Evolutionary conservation across 2,113 vertebrate genomes (phyloP), one percentile per base, ranked within the genome.

Genomic region (Notarius lentiginosus): DNA sequence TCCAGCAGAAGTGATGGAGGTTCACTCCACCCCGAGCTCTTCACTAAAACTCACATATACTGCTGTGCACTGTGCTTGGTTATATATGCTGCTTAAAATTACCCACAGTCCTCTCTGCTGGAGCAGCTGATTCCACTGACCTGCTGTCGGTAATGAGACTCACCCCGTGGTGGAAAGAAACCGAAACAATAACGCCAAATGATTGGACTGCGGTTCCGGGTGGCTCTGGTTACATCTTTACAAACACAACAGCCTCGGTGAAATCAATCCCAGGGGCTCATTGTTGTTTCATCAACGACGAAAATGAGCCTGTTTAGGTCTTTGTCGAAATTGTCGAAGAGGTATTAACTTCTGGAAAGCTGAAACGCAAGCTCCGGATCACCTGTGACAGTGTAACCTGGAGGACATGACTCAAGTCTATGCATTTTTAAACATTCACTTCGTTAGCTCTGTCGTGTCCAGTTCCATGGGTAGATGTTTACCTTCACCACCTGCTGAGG

Each of bases 141-240:
- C 97, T 96, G 96, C 97, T 97, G 97, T 94, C 95, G 94, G 94
- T 94, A 95, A 97, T 95, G 92, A 93, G 89, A 87, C 91, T 86
- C 95, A 96, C 95, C 95, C 95, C 94, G 85, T 84, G 10, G 92
- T 20, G 90, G 88, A 91, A 89, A 92, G 91, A 91, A 93, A 88
- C 91, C 88, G 93, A 92, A 89, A 85, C 93, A 94, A 94, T 93
- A 94, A 92, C 93, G 94, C 94, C 92, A 94, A 91, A 88, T 88
- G 92, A 91, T 89, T 92, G 82, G 51, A 60, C 51, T 53, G 88
- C 84, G 79, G 86, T 85, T 47, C 51, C 82, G 65, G 89, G n/a
- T 8, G 84, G 93, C 77, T 96, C 91, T 70, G 91, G 94, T 96
- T 96, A 91, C 95, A 91, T 79, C 84, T 79, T 91, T 93, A 92